Evolutionary conservation across 2,113 vertebrate genomes (phyloP), one percentile per base, ranked within the genome.

Genomic region (Carassius gibelio): DNA sequence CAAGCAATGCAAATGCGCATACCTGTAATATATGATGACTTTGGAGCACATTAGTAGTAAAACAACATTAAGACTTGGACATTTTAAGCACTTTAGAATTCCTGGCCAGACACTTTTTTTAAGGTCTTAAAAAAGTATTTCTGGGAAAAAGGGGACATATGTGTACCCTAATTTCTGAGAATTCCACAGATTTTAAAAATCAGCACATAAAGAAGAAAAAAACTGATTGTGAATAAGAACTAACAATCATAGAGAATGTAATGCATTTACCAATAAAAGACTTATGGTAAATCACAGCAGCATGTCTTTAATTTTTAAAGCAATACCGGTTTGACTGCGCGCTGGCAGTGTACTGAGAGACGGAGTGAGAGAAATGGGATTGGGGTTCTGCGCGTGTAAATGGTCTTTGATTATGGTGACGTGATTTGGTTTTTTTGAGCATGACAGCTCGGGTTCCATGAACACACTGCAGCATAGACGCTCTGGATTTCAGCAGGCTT

Each of bases 381-480:
- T 82, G 78, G 83, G 77, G 77, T 48, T 75, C 66, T 85, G 74
- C 45, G 23, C 61, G 80, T 84, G 87, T 75, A 85, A 87, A 77
- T 48, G 34, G n/a, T 13, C 83, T 90, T 88, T 90, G 89, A 88
- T 90, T 82, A 87, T 36, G 72, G 71, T 30, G 48, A 62, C 55
- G 83, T 75, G 38, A 52, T 42, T 34, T 66, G 34, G 62, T 52
- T 86, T 52, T 75, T 74, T 85, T 81, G 84, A 77, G 84, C 77
- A 75, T 87, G 84, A 87, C 85, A 85, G 75, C 83, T 57, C 11
- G 34, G 26, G 30, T 82, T 68, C 79, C 86, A 84, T 66, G 64
- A 85, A 82, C 48, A 17, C 61, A 78, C 45, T 83, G 81, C 80
- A 15, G 81, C 84, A 83, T 55, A 78, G 62, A 57, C 19, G 45